phyloP scores from a whole-genome alignment of 2,888 invertebrate species.

The Polietes domitor region DNA sequence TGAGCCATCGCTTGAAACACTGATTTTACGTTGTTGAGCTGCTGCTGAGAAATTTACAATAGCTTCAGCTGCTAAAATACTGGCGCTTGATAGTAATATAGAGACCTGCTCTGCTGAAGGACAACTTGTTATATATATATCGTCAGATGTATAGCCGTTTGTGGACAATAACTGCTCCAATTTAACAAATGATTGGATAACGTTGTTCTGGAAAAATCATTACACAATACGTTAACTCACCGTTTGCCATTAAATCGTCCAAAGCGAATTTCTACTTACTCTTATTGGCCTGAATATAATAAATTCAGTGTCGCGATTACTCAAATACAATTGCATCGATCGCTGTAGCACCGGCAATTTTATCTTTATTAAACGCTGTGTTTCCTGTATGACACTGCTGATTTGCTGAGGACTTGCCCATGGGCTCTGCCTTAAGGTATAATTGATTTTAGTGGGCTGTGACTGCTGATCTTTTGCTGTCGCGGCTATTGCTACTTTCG shows the following conservation, averaged over 20 bases:
- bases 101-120: conserved; percentile 97
- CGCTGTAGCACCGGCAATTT: conserved; percentile 91
- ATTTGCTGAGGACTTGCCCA: conserved; percentile 88
- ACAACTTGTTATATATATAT: conserved; percentile 91
- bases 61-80: conserved; percentile 83
- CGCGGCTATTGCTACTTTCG: conserved; percentile 52
- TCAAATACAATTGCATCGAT: conserved; percentile 96
- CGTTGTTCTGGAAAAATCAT: conserved; percentile 88
- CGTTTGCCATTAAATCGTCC: not conserved
- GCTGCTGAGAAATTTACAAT: conserved; percentile 76
- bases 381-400: conserved; percentile 87
- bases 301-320: conserved; percentile 98
- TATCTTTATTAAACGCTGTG: conserved; percentile 89
- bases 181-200: conserved; percentile 93
- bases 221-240: conserved; percentile 28
- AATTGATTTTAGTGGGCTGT: conserved; percentile 72
- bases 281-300: conserved; percentile 97
- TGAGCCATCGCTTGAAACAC: conserved; percentile 71
- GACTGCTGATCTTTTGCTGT: conserved; percentile 58
- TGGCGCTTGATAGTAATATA: conserved; percentile 91
- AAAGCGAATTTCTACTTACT: conserved; percentile 81
- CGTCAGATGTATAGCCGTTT: conserved; percentile 91
- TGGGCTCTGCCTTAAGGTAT: conserved; percentile 81
- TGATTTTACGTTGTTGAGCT: conserved; percentile 73
- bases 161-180: conserved; percentile 88